Percentiles rank a stretch among this genome's conserved stretches.
Evolutionary conservation across 92 coral and sea anemone species (phyloP).

Genomic region (Phenganax subtilis): DNA sequence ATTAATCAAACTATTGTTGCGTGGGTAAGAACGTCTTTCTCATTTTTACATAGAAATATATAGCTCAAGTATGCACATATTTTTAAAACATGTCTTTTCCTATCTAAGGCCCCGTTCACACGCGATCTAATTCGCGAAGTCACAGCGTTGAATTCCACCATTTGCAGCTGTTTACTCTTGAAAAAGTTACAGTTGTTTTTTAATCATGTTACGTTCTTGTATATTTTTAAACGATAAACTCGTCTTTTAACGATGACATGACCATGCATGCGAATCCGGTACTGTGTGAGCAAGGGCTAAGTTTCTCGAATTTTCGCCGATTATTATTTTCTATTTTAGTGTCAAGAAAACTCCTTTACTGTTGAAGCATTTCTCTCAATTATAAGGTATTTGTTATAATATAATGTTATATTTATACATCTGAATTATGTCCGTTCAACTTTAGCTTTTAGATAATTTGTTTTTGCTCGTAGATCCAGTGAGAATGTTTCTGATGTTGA

Average conservation of each 20-base stretch:
- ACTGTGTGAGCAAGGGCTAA: too few relatives aligned
- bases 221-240: too few relatives aligned
- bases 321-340: constrained; percentile 47
- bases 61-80: background rate
- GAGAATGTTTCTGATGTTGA: constrained; percentile 73
- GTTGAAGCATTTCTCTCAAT: constrained; percentile 87
- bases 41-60: too few relatives aligned
- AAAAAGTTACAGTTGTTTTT: too few relatives aligned
- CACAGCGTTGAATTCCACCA: too few relatives aligned
- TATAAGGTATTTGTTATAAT: constrained; percentile 54
- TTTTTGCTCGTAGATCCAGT: constrained; percentile 20
- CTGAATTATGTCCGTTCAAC: background rate
- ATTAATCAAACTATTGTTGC: constrained; percentile 80
- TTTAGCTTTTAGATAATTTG: background rate
- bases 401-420: background rate
- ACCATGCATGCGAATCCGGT: background rate
- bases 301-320: background rate
- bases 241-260: background rate
- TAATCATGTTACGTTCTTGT: too few relatives aligned
- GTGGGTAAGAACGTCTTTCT: constrained; percentile 62
- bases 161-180: too few relatives aligned
- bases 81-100: background rate
- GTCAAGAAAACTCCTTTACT: constrained; percentile 82
- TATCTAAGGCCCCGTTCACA: too few relatives aligned
- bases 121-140: too few relatives aligned